Conservation (phyloP, 2,797 vertebrate species). For the Melanotaenia trifasciata region DNA sequence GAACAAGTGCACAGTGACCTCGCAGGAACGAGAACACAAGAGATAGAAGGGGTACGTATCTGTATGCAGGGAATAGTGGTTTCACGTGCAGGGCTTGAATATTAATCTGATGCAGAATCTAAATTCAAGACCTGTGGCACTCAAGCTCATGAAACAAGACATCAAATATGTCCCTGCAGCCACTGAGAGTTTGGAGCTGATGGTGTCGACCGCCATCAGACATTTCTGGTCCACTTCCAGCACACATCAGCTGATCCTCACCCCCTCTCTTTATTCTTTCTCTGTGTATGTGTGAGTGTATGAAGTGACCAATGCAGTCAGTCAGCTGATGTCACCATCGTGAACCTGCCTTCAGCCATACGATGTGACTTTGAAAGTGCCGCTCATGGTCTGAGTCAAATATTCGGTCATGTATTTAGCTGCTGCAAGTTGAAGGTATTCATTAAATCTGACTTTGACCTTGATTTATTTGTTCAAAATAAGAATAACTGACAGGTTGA, state of each 20-base stretch:
- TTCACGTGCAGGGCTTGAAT: slow-evolving; percentile 39
- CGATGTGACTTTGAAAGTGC: slow-evolving; percentile 64
- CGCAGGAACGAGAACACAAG: slow-evolving; percentile 14
- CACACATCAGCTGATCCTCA: slow-evolving; percentile 38
- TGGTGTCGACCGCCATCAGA: slow-evolving; percentile 60
- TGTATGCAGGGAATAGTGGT: slow-evolving; percentile 60
- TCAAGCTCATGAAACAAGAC: slow-evolving; percentile 66
- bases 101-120: slow-evolving; percentile 52
- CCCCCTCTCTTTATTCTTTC: neutral
- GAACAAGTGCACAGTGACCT: slow-evolving; percentile 18
- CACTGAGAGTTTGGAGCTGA: slow-evolving; percentile 49
- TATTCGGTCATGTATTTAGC: slow-evolving; percentile 21
- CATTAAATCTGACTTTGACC: slow-evolving; percentile 10
- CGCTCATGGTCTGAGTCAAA: slow-evolving; percentile 39
- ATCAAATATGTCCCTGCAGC: slow-evolving; percentile 62
- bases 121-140: slow-evolving; percentile 57
- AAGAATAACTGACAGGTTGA: neutral
- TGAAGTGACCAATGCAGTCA: slow-evolving; percentile 46
- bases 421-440: slow-evolving; percentile 2
- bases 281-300: slow-evolving; percentile 6
- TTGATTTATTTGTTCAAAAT: neutral
- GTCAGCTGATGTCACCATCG: slow-evolving; percentile 52
- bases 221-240: slow-evolving; percentile 49
- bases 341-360: slow-evolving; percentile 50
- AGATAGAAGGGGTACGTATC: slow-evolving; percentile 44